phyloP scores from a whole-genome alignment of 2,113 vertebrate species.

The Brachyhypopomus gauderio region DNA sequence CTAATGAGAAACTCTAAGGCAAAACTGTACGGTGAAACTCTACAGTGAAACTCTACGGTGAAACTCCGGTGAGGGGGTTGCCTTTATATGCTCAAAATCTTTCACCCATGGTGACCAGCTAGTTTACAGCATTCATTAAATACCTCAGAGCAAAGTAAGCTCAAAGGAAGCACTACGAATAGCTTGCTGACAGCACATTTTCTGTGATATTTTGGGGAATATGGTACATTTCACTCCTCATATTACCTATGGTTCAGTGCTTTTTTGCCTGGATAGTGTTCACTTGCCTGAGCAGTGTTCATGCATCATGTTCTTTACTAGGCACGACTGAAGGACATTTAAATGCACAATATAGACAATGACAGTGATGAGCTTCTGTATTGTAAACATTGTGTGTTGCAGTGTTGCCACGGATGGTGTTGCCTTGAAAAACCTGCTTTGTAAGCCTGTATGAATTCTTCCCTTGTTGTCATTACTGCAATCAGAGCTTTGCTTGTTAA shows the following conservation, averaged over 20 bases:
- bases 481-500: not conserved
- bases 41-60: not conserved
- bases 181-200: slow-evolving; percentile 15
- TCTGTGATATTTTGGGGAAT: not conserved
- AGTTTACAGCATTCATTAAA: slow-evolving; percentile 20
- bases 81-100: slow-evolving; percentile 42
- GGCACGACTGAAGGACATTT: not conserved
- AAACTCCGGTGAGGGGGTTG: slow-evolving; percentile 55
- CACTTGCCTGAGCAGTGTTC: not conserved
- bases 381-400: slow-evolving; percentile 15
- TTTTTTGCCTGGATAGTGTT: not conserved
- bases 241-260: slow-evolving; percentile 14
- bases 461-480: not conserved
- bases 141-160: slow-evolving; percentile 42
- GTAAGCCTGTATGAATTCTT: not conserved
- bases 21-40: too few relatives aligned
- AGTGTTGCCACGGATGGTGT: slow-evolving; percentile 25
- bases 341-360: not conserved
- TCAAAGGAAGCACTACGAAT: slow-evolving; percentile 51
- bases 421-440: not conserved
- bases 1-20: slow-evolving; percentile 60
- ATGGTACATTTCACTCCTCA: not conserved
- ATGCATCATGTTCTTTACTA: not conserved
- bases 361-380: not conserved
- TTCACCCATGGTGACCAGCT: slow-evolving; percentile 5